Conservation (phyloP, 2,797 vertebrate genomes). For the Poecilia wingei region DNA sequence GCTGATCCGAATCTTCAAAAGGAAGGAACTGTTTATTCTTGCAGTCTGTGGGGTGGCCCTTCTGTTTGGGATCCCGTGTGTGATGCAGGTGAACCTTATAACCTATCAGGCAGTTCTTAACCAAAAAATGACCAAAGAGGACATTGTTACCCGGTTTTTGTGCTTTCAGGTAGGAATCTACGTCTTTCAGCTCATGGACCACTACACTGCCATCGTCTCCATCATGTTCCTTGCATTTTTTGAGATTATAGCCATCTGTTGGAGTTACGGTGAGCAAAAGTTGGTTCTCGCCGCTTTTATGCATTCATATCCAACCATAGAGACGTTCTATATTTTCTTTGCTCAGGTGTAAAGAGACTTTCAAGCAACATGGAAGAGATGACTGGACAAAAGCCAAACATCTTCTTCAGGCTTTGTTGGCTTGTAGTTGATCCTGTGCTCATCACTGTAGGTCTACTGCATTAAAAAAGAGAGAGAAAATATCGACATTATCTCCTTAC, state of each 20-base stretch:
- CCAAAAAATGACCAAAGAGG: background rate
- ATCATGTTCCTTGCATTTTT: constrained; percentile 84
- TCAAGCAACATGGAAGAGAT: constrained; percentile 79
- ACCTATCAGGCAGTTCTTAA: background rate
- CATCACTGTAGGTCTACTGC: constrained; percentile 70
- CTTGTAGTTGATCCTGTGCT: constrained; percentile 72
- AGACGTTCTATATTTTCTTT: constrained; percentile 3
- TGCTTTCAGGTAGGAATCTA: constrained; percentile 80
- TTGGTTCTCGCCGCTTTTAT: background rate
- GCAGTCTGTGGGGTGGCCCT: constrained; percentile 64
- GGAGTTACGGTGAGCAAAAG: constrained; percentile 76
- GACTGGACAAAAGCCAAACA: constrained; percentile 71
- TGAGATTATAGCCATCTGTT: constrained; percentile 81
- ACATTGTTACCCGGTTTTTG: constrained; percentile 9
- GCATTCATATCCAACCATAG: too few species aligned
- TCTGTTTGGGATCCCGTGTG: constrained; percentile 79
- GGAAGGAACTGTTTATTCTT: constrained; percentile 81
- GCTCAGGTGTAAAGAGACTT: constrained; percentile 74
- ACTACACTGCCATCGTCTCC: constrained; percentile 85
- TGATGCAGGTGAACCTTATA: constrained; percentile 77
- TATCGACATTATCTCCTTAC: background rate
- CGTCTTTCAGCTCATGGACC: constrained; percentile 85
- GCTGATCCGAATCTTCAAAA: constrained; percentile 67
- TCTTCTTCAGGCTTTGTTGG: constrained; percentile 81
- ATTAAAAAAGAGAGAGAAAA: background rate